Percentiles rank a stretch among this genome's conserved stretches.
phyloP scores from a whole-genome alignment of 2,888 invertebrate species.

The Orthosia gothica region DNA sequence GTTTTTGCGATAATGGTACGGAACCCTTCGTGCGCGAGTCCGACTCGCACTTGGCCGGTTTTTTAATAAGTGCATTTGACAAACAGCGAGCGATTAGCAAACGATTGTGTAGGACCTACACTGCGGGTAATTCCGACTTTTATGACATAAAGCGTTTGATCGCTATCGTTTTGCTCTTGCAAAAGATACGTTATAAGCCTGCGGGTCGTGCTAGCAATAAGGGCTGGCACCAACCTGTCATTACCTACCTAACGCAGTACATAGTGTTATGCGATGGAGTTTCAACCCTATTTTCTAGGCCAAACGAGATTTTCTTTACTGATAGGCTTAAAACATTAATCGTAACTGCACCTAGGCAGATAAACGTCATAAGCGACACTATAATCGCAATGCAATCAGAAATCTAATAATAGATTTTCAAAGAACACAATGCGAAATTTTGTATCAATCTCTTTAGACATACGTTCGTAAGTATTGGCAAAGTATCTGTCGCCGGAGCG shows the following conservation, averaged over 20 bases:
- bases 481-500: constrained; percentile 49
- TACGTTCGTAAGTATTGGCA: constrained; percentile 43
- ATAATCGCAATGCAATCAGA: constrained; percentile 29
- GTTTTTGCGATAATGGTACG: too few relatives aligned
- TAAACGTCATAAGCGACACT: constrained; percentile 17
- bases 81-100: too few relatives aligned
- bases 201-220: constrained; percentile 10
- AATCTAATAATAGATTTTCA: constrained; percentile 30
- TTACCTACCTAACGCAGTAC: not conserved
- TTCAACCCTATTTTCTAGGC: constrained; percentile 26
- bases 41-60: too few relatives aligned
- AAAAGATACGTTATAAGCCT: too few relatives aligned
- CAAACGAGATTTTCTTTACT: constrained; percentile 24
- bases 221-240: constrained; percentile 9
- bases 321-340: constrained; percentile 14
- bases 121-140: too few relatives aligned
- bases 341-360: constrained; percentile 3
- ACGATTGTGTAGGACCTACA: too few relatives aligned
- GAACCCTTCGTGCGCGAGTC: too few relatives aligned
- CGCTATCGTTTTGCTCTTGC: too few relatives aligned
- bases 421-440: constrained; percentile 44
- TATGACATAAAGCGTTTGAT: too few relatives aligned
- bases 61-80: too few relatives aligned
- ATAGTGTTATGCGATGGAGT: constrained; percentile 30
- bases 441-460: constrained; percentile 40